Evolutionary conservation across 2,797 vertebrate genomes (phyloP).

Genomic region (Amphiprion clarkii): DNA sequence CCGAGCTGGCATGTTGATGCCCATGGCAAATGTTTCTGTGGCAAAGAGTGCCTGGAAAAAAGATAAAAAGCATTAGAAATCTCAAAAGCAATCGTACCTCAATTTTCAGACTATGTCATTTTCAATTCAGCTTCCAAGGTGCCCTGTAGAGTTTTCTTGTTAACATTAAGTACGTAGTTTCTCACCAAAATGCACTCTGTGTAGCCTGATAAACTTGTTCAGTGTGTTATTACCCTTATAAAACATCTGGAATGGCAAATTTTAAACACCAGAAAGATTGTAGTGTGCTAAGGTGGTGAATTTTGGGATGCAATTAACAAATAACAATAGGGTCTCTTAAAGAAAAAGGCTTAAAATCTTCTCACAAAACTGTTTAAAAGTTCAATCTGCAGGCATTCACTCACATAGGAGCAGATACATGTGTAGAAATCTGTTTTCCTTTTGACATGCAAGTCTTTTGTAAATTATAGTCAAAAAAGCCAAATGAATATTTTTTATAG

Average conservation of each 20-base stretch:
- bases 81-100: too few relatives aligned
- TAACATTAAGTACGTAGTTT: neutral
- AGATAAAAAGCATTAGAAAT: neutral
- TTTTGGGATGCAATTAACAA: neutral
- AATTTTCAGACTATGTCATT: neutral
- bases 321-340: neutral
- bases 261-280: neutral
- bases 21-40: conserved; percentile 98
- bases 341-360: neutral
- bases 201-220: neutral
- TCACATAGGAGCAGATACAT: too few relatives aligned
- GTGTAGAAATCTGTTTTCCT: too few relatives aligned
- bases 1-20: conserved; percentile 99
- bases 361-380: too few relatives aligned
- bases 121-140: neutral
- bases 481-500: too few relatives aligned
- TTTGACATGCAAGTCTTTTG: too few relatives aligned
- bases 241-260: neutral
- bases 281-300: neutral
- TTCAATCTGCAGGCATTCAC: too few relatives aligned
- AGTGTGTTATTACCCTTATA: neutral
- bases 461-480: too few relatives aligned
- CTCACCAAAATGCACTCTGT: neutral
- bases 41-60: conserved; percentile 93
- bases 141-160: neutral